These are phyloP conservation scores for Zaprionus vittiger DNA, from an alignment of 1,140 invertebrate genomes.

Conservation along the genomic window DNA sequence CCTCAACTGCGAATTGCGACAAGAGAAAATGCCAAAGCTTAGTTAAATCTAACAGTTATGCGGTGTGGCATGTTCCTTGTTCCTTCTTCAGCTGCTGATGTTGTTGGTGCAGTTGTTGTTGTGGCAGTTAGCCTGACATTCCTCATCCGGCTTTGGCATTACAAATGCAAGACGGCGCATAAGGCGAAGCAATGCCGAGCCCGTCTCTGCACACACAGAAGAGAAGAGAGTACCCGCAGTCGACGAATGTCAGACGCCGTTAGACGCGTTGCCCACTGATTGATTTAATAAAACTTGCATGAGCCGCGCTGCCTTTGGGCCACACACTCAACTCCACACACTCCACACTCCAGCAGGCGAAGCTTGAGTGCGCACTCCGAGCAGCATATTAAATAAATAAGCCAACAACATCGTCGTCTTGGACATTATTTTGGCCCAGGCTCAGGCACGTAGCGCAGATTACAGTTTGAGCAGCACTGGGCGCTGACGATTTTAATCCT, in stretches of 20 bases:
- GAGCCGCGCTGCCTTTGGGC: slow-evolving; percentile 57
- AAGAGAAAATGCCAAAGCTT: slow-evolving; percentile 27
- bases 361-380: slow-evolving; percentile 16
- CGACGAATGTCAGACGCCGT: slow-evolving; percentile 68
- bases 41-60: slow-evolving; percentile 23
- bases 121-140: slow-evolving; percentile 42
- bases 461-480: slow-evolving; percentile 54
- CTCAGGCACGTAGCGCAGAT: slow-evolving; percentile 49
- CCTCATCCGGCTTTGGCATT: slow-evolving; percentile 73
- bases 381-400: slow-evolving; percentile 67
- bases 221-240: background rate
- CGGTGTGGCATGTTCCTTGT: slow-evolving; percentile 45
- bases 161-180: slow-evolving; percentile 67
- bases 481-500: slow-evolving; percentile 41
- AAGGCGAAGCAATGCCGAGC: slow-evolving; percentile 60
- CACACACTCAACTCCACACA: slow-evolving; percentile 1
- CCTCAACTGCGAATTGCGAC: background rate
- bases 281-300: slow-evolving; percentile 81
- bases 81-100: slow-evolving; percentile 22
- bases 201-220: background rate
- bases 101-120: slow-evolving; percentile 19
- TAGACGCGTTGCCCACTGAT: slow-evolving; percentile 75
- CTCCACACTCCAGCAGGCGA: background rate
- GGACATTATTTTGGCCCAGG: slow-evolving; percentile 39
- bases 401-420: slow-evolving; percentile 47